These are phyloP conservation scores for Morone chrysops DNA, from an alignment of 2,113 vertebrate genomes.

Conservation along the genomic window DNA sequence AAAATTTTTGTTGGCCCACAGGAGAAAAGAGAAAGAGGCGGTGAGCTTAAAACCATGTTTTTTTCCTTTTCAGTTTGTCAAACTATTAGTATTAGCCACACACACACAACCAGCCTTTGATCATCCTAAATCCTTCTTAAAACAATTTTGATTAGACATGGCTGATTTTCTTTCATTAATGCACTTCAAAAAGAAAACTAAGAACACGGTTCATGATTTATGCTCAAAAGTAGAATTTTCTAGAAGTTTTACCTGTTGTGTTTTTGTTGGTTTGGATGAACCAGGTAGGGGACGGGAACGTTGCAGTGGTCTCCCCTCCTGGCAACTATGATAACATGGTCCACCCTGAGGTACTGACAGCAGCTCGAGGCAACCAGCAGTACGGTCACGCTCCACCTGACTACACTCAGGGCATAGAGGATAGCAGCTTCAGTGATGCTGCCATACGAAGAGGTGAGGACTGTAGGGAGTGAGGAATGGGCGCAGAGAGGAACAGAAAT, in stretches of 20 bases:
- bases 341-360: slow-evolving; percentile 13
- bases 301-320: slow-evolving; percentile 66
- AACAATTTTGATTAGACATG: not conserved
- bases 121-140: slow-evolving; percentile 5
- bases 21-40: not conserved
- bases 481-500: not conserved
- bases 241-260: not conserved
- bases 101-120: slow-evolving; percentile 23
- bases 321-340: slow-evolving; percentile 32
- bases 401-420: slow-evolving; percentile 51
- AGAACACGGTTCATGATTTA: not conserved
- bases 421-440: slow-evolving; percentile 72
- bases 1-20: not conserved
- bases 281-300: slow-evolving; percentile 55
- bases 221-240: not conserved
- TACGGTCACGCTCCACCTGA: slow-evolving; percentile 55
- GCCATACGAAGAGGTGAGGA: slow-evolving; percentile 78
- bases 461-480: not conserved
- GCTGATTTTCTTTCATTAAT: not conserved
- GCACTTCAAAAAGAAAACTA: not conserved
- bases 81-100: not conserved
- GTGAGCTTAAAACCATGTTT: not conserved
- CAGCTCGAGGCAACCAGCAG: slow-evolving; percentile 1
- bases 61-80: not conserved
- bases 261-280: slow-evolving; percentile 5